These are phyloP conservation scores for Apteryx owenii DNA, from an alignment of 2,113 vertebrate genomes.

Conservation along the genomic window DNA sequence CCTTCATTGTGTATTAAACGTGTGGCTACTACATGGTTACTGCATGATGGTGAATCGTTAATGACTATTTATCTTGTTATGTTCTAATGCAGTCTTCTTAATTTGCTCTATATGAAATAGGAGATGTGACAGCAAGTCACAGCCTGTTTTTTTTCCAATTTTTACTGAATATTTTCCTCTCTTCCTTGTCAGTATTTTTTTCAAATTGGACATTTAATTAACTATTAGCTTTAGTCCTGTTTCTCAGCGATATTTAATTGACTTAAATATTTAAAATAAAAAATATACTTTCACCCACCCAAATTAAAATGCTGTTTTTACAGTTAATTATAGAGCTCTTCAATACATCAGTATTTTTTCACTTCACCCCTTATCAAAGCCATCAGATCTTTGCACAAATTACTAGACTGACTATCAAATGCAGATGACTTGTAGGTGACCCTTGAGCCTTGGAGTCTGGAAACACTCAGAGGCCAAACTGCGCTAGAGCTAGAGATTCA, in stretches of 20 bases:
- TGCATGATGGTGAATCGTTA: constrained; percentile 39
- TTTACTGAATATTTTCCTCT: neutral
- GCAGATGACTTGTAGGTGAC: neutral
- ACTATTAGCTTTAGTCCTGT: neutral
- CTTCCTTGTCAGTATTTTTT: neutral
- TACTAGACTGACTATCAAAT: neutral
- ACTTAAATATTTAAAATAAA: neutral
- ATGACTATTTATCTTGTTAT: constrained; percentile 41
- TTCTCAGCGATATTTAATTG: neutral
- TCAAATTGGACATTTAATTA: neutral
- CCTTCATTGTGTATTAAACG: constrained; percentile 43
- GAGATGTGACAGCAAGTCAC: neutral
- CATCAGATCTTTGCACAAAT: neutral
- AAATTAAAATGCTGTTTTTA: neutral
- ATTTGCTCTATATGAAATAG: neutral
- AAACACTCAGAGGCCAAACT: neutral
- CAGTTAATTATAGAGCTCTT: neutral
- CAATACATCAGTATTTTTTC: neutral
- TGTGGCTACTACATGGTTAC: constrained; percentile 23
- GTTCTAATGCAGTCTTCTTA: constrained; percentile 22
- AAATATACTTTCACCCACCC: neutral
- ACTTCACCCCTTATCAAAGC: neutral
- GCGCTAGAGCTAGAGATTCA: neutral
- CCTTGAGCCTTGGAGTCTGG: neutral
- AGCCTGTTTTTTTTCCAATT: neutral